Evolutionary conservation across 2,888 invertebrate species (phyloP), one percentile per base, ranked within the genome.

Genomic region (Heliconius sara): DNA sequence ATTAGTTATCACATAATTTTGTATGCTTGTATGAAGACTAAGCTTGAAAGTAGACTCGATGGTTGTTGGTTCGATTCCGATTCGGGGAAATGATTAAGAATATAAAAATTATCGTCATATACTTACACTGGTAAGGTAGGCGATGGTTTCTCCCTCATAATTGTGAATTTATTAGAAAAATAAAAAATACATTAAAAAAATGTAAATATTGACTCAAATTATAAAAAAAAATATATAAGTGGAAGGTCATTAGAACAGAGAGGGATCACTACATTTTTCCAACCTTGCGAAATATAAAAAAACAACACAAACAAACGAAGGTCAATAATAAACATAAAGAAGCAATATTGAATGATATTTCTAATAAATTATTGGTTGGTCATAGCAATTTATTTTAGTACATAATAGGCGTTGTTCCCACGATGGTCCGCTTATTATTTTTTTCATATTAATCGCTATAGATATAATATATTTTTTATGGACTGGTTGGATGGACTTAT

Each of bases 401-500:
- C 9, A 19, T 52, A 78, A 78, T 72, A 66, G 72, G 63, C 25
- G 79, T 71, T 70, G 77, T 80, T 79, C 63, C 76, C 79, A 76
- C 79, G 75, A 70, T 47, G 3, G 30, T 25, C 0, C 16, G 12
- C 16, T 47, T 70, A 47, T 70, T 47, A n/a, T 70, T 68, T 68
- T 52, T 52, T 52, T 22, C 19, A 52, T 22, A 22, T 52, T 22
- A 22, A 52, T 52, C 0, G 7, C 7, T 52, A 52, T 22, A 52
- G 22, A 52, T 52, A 52, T 52, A 7, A 52, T 52, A 7, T 52
- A 52, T 52, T 52, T 52, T 19, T 52, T 52, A 22, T 22, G 52
- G 52, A 22, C 22, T 22, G 9, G 2, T 2, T 52, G 52, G 6
- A 52, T 52, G 52, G 19, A 52, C 52, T 52, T 52, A 19, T 6